These are phyloP conservation scores for Gallinago media DNA, from an alignment of 2,113 vertebrate genomes.

Conservation along the genomic window DNA sequence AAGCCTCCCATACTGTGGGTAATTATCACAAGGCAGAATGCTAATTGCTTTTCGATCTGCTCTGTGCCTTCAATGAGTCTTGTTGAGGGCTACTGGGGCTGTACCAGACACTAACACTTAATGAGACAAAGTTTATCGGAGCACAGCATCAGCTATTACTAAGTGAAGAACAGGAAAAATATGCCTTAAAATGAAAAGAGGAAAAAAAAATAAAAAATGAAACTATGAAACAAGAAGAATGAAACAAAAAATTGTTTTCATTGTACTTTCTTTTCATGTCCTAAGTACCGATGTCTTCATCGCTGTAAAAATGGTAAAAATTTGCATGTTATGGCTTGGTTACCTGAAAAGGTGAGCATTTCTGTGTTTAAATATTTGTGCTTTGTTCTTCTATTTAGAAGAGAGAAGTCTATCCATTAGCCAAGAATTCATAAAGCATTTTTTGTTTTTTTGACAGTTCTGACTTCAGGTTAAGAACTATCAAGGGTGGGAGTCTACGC, in stretches of 20 bases:
- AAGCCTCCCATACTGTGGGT: constrained; percentile 74
- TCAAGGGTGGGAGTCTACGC: accelerated
- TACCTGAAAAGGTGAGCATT: not conserved
- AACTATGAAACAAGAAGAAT: not conserved
- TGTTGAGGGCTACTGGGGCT: constrained; percentile 53
- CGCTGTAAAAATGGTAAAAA: not conserved
- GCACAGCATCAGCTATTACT: constrained; percentile 39
- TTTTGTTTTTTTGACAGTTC: not conserved
- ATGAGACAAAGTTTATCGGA: constrained; percentile 67
- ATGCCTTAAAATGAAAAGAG: not conserved
- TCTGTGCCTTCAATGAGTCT: constrained; percentile 66
- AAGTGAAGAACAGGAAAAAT: constrained; percentile 1
- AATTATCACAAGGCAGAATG: constrained; percentile 82
- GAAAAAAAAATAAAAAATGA: not conserved
- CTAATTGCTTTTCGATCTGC: constrained; percentile 83
- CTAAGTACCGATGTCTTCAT: not conserved
- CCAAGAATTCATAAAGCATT: not conserved
- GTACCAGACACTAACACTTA: constrained; percentile 50
- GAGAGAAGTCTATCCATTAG: not conserved
- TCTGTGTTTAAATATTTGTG: not conserved
- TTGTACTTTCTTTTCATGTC: not conserved
- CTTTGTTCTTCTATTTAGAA: not conserved
- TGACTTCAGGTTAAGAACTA: not conserved
- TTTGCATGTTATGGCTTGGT: not conserved
- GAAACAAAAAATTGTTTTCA: not conserved